Percentiles rank a stretch among this genome's conserved stretches.
These are phyloP conservation scores for Ommatoiulus sabulosus DNA, from an alignment of 2,888 invertebrate species.

Conservation along the genomic window DNA sequence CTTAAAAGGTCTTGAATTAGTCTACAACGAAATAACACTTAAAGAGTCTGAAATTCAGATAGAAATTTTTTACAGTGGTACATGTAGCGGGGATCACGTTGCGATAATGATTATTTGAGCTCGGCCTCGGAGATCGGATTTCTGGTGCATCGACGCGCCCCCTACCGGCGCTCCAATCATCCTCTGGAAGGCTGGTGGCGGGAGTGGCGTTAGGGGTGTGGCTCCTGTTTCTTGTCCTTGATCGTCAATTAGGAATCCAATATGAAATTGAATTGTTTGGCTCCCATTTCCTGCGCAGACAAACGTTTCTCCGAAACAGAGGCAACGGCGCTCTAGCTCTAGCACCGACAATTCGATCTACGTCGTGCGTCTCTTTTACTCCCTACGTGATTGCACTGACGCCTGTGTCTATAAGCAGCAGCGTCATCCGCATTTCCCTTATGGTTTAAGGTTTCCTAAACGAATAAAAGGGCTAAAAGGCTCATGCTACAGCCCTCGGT, in stretches of 20 bases:
- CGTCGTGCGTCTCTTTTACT: not conserved
- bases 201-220: not conserved
- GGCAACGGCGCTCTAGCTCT: not conserved
- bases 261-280: constrained; percentile 28
- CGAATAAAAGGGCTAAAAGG: constrained; percentile 24
- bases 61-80: no score
- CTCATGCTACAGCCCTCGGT: not conserved
- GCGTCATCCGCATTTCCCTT: constrained; percentile 8
- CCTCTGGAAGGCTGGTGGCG: not conserved
- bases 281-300: constrained; percentile 36
- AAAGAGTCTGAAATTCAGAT: no score
- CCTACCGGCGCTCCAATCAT: not conserved
- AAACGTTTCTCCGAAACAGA: not conserved
- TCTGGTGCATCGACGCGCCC: not conserved
- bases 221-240: constrained; percentile 17
- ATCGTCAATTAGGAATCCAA: constrained; percentile 36
- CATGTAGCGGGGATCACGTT: no score
- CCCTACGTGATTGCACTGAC: not conserved
- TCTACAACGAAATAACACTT: no score
- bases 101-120: not conserved
- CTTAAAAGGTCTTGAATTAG: no score
- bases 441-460: constrained; percentile 30
- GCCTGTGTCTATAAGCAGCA: not conserved
- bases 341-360: not conserved
- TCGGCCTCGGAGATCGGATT: not conserved